Conservation (phyloP, 37 sponge, comb jelly and placozoan genomes). For the Crambe crambe region DNA sequence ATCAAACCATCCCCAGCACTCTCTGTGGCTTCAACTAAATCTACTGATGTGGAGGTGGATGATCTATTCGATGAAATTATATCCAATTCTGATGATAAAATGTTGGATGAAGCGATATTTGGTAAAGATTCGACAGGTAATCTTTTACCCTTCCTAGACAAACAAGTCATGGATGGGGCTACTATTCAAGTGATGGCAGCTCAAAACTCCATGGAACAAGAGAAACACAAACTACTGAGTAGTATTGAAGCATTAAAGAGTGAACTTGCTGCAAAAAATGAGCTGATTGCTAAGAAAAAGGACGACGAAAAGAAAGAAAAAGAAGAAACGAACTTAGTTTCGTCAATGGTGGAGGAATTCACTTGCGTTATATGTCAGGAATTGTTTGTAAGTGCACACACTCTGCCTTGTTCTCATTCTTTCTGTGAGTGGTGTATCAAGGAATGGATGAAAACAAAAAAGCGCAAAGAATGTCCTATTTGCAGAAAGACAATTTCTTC, state of each 20-base stretch:
- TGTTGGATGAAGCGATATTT: constrained; percentile 26
- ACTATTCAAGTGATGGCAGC: constrained; percentile 4
- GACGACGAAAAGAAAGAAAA: background rate
- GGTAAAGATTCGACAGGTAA: background rate
- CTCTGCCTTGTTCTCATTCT: constrained; percentile 54
- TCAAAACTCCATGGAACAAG: constrained; percentile 11
- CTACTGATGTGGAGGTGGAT: background rate
- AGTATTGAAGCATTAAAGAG: constrained; percentile 40
- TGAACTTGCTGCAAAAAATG: constrained; percentile 35
- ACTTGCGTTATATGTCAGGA: constrained; percentile 65
- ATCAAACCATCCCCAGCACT: constrained; percentile 19
- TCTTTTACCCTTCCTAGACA: background rate
- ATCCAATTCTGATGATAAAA: background rate
- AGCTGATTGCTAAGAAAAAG: constrained; percentile 14
- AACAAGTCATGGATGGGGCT: constrained; percentile 11
- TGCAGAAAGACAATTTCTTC: constrained; percentile 35
- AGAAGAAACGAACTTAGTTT: constrained; percentile 5
- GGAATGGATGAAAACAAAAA: constrained; percentile 47
- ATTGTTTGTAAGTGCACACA: constrained; percentile 46
- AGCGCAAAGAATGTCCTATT: constrained; percentile 40
- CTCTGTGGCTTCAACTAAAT: background rate
- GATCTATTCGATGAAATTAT: background rate
- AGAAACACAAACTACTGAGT: constrained; percentile 27
- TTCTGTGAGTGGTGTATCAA: constrained; percentile 65
- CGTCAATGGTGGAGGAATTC: constrained; percentile 65